Evolutionary conservation across 2,888 invertebrate genomes (phyloP), one percentile per base, ranked within the genome.

Genomic region (Diloba caeruleocephala): DNA sequence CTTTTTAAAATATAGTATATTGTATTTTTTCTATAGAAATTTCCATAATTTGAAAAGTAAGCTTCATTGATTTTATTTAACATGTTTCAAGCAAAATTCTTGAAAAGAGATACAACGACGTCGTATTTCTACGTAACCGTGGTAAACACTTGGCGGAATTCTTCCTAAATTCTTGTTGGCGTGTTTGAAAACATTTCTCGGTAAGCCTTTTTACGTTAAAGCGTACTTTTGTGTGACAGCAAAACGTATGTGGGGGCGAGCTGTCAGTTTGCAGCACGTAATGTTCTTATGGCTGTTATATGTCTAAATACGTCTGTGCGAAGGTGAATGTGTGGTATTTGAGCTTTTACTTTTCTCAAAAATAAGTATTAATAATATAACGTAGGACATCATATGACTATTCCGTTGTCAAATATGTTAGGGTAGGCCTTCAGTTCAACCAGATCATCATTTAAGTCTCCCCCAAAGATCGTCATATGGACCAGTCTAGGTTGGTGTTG

Each of bases 131-230:
- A 9, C 46, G 23, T 48, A 43, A 54, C 21, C 41, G 15, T 33
- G 37, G 21, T 33, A 46, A n/a, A n/a, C 23, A 26, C 26, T 14
- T 31, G 15, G 19, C 17, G 21, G 38, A 31, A 55, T 55, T 43
- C 28, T 45, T 45, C 42, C 2, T 25, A 17, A 49, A 51, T 36
- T 55, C 31, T 29, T 48, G 31, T 36, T 50, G 25, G 23, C 26
- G 29, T 57, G 36, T 43, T 43, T 41, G 46, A 54, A 52, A 54
- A 58, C 23, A 52, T 42, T 45, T 63, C 31, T 19, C 17, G 9
- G 31, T 44, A 29, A 57, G 13, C 41, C 26, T 45, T 45, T 57
- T 61, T 37, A 19, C 19, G 39, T n/a, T 32, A 15, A 25, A 17
- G 38, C 31, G 37, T 51, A 56, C 13, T 54, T 43, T 41, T 49